Conservation (phyloP, 2,888 invertebrate genomes). For the Watsonalla binaria region DNA sequence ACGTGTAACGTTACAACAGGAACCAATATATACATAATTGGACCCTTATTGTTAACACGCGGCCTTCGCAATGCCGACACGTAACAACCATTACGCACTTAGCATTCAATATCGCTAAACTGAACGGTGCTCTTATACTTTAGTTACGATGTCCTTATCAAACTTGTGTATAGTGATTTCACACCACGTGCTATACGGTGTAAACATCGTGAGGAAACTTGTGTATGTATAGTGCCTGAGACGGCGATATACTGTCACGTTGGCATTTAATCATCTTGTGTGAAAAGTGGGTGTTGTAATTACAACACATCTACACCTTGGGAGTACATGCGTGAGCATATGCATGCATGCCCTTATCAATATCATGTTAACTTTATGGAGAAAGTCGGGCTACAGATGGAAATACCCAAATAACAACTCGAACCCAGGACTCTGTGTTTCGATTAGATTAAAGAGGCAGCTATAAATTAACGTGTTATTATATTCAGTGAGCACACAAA, state of each 20-base stretch:
- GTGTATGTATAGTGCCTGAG: too few species aligned
- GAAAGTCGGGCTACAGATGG: not conserved
- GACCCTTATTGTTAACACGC: constrained; percentile 2
- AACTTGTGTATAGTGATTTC: constrained; percentile 19
- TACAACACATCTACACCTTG: too few species aligned
- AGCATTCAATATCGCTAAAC: constrained; percentile 52
- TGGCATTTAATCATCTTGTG: too few species aligned
- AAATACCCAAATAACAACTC: too few species aligned
- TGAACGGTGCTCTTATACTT: constrained; percentile 34
- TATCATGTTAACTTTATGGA: not conserved
- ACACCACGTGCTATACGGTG: constrained; percentile 9
- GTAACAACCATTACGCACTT: constrained; percentile 9
- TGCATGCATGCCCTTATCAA: not conserved
- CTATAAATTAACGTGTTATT: too few species aligned
- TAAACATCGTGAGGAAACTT: too few species aligned
- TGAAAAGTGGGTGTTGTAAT: too few species aligned
- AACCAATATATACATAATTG: not conserved
- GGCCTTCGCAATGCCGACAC: constrained; percentile 5
- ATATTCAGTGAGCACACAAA: not conserved
- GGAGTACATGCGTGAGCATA: too few species aligned
- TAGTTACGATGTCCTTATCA: constrained; percentile 29
- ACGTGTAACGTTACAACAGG: not conserved
- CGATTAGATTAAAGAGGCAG: too few species aligned
- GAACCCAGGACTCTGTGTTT: too few species aligned
- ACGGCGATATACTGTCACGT: too few species aligned